Evolutionary conservation across 1,140 invertebrate genomes (phyloP).

Genomic region (Leptopilina clavipes): DNA sequence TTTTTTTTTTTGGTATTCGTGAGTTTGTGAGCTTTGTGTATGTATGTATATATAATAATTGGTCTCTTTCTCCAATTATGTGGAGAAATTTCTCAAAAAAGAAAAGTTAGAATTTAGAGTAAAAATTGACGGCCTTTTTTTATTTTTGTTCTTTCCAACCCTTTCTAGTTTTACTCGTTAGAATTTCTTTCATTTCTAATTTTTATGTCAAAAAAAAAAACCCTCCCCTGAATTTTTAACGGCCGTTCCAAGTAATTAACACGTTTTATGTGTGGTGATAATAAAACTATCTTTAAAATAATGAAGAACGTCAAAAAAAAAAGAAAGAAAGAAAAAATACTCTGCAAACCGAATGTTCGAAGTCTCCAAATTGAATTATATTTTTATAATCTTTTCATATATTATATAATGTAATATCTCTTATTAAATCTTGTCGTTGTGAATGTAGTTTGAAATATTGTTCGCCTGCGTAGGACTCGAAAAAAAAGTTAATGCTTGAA

Average conservation of each 20-base stretch:
- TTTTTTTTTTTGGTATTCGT: not conserved
- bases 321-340: not conserved
- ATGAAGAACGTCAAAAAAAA: not conserved
- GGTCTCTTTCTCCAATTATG: not conserved
- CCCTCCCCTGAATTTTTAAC: not conserved
- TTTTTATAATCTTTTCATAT: slow-evolving; percentile 45
- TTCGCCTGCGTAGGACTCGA: not conserved
- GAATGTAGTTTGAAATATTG: not conserved
- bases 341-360: not conserved
- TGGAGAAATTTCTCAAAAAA: not conserved
- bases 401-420: slow-evolving; percentile 8
- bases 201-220: not conserved
- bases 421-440: slow-evolving; percentile 17
- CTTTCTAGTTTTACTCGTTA: not conserved
- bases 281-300: slow-evolving; percentile 5
- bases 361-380: slow-evolving; percentile 42
- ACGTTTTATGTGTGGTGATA: slow-evolving; percentile 10
- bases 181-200: not conserved
- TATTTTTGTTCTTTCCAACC: not conserved
- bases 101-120: not conserved
- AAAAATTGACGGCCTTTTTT: slow-evolving; percentile 3
- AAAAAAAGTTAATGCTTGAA: no score
- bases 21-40: slow-evolving; percentile 23
- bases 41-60: slow-evolving; percentile 33
- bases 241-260: not conserved